Conservation (phyloP, 1,140 invertebrate species). For the Diploscapter pachys region DNA sequence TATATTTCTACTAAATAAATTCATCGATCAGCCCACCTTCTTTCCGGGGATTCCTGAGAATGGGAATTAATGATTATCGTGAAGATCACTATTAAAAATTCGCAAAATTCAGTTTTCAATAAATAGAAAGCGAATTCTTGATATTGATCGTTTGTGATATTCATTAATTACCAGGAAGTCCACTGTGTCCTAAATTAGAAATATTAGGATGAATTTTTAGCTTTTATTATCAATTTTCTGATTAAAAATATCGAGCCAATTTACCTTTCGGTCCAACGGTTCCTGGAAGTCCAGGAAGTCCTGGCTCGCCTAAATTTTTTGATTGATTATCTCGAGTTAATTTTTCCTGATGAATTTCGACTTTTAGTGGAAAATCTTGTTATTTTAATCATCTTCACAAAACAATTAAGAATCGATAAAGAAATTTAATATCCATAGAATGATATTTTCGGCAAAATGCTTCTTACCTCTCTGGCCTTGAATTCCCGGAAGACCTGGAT, state of each 20-base stretch:
- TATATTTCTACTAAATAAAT: conserved; percentile 52
- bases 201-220: too few relatives aligned
- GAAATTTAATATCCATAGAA: too few relatives aligned
- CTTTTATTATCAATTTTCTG: too few relatives aligned
- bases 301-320: conserved; percentile 66
- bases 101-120: too few relatives aligned
- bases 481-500: conserved; percentile 60
- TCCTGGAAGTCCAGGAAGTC: conserved; percentile 68
- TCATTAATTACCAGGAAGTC: conserved; percentile 59
- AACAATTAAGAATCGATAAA: too few relatives aligned
- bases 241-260: too few relatives aligned
- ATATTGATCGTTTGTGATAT: too few relatives aligned
- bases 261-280: conserved; percentile 49
- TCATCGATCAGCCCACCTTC: conserved; percentile 63
- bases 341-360: conserved; percentile 44
- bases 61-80: too few relatives aligned
- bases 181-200: conserved; percentile 40
- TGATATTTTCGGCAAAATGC: conserved; percentile 41
- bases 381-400: conserved; percentile 62
- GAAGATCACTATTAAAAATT: too few relatives aligned
- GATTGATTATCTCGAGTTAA: conserved; percentile 42
- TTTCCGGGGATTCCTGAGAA: conserved; percentile 54
- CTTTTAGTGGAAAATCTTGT: conserved; percentile 62
- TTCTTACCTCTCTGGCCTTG: conserved; percentile 59
- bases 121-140: too few relatives aligned